Evolutionary conservation across 2,797 vertebrate genomes (phyloP), one percentile per base, ranked within the genome.

Genomic region (Phaenicophaeus curvirostris): DNA sequence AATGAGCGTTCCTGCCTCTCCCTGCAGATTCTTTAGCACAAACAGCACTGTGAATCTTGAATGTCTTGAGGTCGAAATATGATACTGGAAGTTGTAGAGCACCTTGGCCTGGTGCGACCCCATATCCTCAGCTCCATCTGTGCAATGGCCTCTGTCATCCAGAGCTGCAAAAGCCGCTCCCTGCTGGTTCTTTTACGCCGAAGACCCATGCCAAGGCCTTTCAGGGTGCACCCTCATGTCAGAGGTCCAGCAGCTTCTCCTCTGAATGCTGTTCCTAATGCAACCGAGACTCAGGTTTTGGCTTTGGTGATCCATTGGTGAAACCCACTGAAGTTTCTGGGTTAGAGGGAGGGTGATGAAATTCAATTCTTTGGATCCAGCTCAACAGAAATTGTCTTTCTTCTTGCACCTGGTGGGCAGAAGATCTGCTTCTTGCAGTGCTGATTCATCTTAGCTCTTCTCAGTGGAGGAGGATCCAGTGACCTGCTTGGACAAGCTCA

Each of bases 401-500:
- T 41, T 65, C 50, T 78, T 62, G 67, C 89, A 94, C 89, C 91
- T 94, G 85, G 87, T 91, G 87, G 72, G 89, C 87, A 93, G 91
- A 67, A 87, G 72, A 88, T 89, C 50, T 87, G 63, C 81, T 80
- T 53, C 35, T 68, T 61, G 33, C 48, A 69, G 30, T 79, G 95
- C 96, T 96, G 95, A 96, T 84, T 96, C 93, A 94, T 93, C 54
- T 58, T 50, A 54, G 41, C 30, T 89, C 54, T 61, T 28, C 91
- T 86, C 46, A 48, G 69, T 41, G 66, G 85, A 96, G 61, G 33
- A 92, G 50, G 39, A 88, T 94, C 35, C 91, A 72, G 85, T 95
- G 95, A 91, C 73, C 91, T 96, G 95, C 95, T 93, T 90, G 93
- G 94, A 89, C 96, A 96, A 88, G 95, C 91, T 93, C 87, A 55